Conservation (phyloP, 2,888 invertebrate genomes). For the Corbicula japonica region DNA sequence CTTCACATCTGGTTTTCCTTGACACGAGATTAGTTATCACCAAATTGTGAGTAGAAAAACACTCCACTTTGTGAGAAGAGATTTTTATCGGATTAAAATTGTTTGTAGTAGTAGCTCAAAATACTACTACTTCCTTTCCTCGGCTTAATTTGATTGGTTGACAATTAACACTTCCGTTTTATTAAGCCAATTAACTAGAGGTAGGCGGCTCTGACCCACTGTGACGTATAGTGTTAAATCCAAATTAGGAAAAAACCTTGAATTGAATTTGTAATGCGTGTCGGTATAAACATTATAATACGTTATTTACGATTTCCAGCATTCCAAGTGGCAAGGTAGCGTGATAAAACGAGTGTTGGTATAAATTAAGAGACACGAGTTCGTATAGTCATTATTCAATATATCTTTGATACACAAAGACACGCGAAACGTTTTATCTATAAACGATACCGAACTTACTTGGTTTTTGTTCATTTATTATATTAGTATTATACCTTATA, state of each 20-base stretch:
- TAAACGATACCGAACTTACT: no score
- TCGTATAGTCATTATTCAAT: slow-evolving; percentile 22
- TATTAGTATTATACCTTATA: neutral
- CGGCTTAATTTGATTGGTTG: slow-evolving; percentile 28
- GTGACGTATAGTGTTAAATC: slow-evolving; percentile 57
- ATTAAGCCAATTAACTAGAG: slow-evolving; percentile 19
- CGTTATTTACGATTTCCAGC: slow-evolving; percentile 58
- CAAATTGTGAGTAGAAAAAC: slow-evolving; percentile 11
- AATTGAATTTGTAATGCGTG: slow-evolving; percentile 59
- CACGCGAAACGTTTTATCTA: no score
- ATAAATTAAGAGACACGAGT: slow-evolving; percentile 7
- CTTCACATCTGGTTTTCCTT: slow-evolving; percentile 23
- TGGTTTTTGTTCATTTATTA: no score
- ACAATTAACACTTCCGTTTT: slow-evolving; percentile 28
- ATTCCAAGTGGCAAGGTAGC: slow-evolving; percentile 48
- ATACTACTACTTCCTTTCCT: no score
- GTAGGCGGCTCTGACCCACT: slow-evolving; percentile 29
- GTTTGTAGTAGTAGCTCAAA: slow-evolving; percentile 34
- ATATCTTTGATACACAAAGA: slow-evolving; percentile 17
- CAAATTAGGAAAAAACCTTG: slow-evolving; percentile 66
- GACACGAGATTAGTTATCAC: slow-evolving; percentile 28
- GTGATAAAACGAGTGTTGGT: slow-evolving; percentile 31
- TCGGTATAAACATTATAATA: slow-evolving; percentile 52
- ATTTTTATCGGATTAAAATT: slow-evolving; percentile 18
- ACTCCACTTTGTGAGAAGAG: slow-evolving; percentile 21